phyloP scores from a whole-genome alignment of 2,113 vertebrate genomes.

The Tetrao urogallus region DNA sequence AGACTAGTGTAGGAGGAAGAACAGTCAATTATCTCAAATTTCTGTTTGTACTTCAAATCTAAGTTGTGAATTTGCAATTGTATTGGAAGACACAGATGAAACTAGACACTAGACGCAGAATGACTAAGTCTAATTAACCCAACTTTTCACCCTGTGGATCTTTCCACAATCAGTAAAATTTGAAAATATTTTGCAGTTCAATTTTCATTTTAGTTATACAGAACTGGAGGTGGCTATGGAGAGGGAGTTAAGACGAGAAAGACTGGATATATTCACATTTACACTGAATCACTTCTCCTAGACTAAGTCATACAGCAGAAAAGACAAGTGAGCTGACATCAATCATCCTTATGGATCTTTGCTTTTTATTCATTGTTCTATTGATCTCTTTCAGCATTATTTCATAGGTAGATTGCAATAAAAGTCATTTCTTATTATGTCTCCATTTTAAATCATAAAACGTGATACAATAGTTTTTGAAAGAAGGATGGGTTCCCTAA shows the following conservation, averaged over 20 bases:
- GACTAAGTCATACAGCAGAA: neutral
- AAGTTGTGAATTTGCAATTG: neutral
- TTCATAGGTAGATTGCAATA: slow-evolving; percentile 27
- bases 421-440: slow-evolving; percentile 61
- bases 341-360: slow-evolving; percentile 44
- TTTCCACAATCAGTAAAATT: neutral
- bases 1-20: neutral
- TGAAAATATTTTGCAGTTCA: neutral
- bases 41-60: neutral
- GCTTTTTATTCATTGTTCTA: slow-evolving; percentile 60
- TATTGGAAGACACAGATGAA: neutral
- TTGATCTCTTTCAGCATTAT: slow-evolving; percentile 53
- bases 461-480: neutral
- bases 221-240: neutral
- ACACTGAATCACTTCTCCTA: neutral
- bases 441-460: slow-evolving; percentile 47
- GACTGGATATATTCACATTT: neutral
- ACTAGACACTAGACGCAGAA: neutral
- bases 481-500: slow-evolving; percentile 25
- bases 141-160: neutral
- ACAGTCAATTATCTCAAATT: neutral
- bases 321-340: slow-evolving; percentile 28
- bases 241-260: neutral
- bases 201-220: neutral
- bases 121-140: neutral